Evolutionary conservation across 2,888 invertebrate species (phyloP), one percentile per base, ranked within the genome.

Genomic region (Strigamia transsilvanica): DNA sequence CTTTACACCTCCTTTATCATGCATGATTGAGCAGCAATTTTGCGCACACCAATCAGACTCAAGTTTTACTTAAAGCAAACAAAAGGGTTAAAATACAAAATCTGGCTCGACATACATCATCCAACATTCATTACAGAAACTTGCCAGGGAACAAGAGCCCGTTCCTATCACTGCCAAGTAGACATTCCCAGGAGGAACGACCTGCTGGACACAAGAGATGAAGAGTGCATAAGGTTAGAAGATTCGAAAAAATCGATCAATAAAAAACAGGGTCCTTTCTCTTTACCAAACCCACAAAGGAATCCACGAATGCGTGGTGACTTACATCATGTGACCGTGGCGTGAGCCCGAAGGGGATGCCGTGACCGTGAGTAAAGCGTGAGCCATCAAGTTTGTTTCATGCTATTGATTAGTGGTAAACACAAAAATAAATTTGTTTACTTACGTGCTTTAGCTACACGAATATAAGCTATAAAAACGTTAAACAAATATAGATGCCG

Each of bases 211-310:
- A 66, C 61, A n/a, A 66, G 61, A 66, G 61, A 66, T 66, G 61
- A 66, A 66, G 61, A 61, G 61, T 61, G 61, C 61, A 61, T 61
- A n/a, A n/a, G 61, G 61, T 61, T 61, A 61, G 61, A 61, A 61
- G 61, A 66, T 21, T 12, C 21, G 18, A 66, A 66, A 66, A 66
- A 66, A 66, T 21, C 61, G 61, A 66, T 66, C 61, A 66, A 66
- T 66, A 66, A 66, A n/a, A 66, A 66, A n/a, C 61, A 66, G 61
- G 61, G 21, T 66, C 23, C 61, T 66, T 23, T 66, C 21, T 66
- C 61, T 23, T 18, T 46, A n/a, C n/a, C n/a, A 13, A n/a, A 51
- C 51, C 51, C 61, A 66, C 61, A 23, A 66, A 21, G 21, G 61
- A n/a, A 7, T 66, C 61, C 7, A 66, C 21, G 18, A 66, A 66